Evolutionary conservation across 1,140 invertebrate genomes (phyloP).

Genomic region (Trichonephila clavata): DNA sequence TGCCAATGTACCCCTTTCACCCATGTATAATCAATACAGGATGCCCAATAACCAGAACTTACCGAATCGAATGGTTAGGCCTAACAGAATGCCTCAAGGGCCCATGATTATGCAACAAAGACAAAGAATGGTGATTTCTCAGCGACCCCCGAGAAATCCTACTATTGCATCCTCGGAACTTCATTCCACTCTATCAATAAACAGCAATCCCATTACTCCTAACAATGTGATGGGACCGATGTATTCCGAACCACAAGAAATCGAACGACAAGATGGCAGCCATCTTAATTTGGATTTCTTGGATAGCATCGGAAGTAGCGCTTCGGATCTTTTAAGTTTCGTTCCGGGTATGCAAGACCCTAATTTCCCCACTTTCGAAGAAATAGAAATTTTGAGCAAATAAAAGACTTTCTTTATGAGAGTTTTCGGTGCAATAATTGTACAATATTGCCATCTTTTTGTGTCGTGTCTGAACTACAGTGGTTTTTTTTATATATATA

Average conservation of each 20-base stretch:
- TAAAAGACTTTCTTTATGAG: background rate
- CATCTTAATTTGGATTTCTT: slow-evolving; percentile 75
- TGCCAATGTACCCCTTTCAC: background rate
- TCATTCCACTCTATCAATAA: slow-evolving; percentile 28
- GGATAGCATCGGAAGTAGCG: slow-evolving; percentile 75
- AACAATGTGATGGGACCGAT: slow-evolving; percentile 17
- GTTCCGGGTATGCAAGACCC: slow-evolving; percentile 69
- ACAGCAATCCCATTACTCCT: slow-evolving; percentile 13
- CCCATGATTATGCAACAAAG: slow-evolving; percentile 35
- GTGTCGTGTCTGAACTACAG: background rate
- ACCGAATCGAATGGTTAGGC: background rate
- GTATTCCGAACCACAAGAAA: slow-evolving; percentile 55
- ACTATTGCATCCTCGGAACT: background rate
- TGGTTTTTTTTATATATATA: background rate
- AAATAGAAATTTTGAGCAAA: slow-evolving; percentile 66
- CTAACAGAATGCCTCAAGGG: background rate
- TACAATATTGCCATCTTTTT: background rate
- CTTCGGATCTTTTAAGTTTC: slow-evolving; percentile 75
- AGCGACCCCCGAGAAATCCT: slow-evolving; percentile 15
- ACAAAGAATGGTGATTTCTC: slow-evolving; percentile 5
- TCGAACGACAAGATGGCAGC: slow-evolving; percentile 51
- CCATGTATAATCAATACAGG: slow-evolving; percentile 52
- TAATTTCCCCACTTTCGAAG: slow-evolving; percentile 68
- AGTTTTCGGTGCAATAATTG: slow-evolving; percentile 37
- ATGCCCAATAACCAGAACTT: slow-evolving; percentile 40